Conservation (phyloP, 2,113 vertebrate genomes). For the Sylvia atricapilla region DNA sequence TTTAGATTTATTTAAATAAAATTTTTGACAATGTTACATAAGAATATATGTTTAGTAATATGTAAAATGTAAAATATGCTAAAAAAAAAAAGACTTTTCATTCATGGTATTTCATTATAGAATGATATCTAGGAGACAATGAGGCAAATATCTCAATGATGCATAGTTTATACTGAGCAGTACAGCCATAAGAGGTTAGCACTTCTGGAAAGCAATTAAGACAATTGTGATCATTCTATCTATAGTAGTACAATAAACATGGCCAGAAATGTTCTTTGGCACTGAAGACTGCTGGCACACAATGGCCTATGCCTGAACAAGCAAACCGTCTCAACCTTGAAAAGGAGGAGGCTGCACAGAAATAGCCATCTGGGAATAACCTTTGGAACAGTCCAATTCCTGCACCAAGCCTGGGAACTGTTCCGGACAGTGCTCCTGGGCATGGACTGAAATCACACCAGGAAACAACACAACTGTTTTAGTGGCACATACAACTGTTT, state of each 20-base stretch:
- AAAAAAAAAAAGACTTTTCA: neutral
- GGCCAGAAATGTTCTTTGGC: neutral
- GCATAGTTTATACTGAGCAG: neutral
- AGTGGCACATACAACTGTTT: neutral
- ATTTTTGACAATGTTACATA: neutral
- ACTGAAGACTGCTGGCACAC: neutral
- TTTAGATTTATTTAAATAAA: neutral
- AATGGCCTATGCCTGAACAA: neutral
- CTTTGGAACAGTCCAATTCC: neutral
- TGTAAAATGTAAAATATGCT: neutral
- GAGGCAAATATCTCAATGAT: neutral
- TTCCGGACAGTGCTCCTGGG: neutral
- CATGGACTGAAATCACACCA: neutral
- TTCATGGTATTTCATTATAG: neutral
- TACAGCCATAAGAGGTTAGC: neutral
- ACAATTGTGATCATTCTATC: neutral
- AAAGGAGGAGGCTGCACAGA: neutral
- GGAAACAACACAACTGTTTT: neutral
- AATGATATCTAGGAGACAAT: neutral
- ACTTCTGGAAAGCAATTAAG: neutral
- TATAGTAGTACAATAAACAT: neutral
- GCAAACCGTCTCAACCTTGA: neutral
- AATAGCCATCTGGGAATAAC: neutral
- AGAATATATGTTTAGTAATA: neutral
- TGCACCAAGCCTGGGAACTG: neutral